Evolutionary conservation across 2,797 vertebrate genomes (phyloP), one percentile per base, ranked within the genome.

Genomic region (Characodon lateralis): DNA sequence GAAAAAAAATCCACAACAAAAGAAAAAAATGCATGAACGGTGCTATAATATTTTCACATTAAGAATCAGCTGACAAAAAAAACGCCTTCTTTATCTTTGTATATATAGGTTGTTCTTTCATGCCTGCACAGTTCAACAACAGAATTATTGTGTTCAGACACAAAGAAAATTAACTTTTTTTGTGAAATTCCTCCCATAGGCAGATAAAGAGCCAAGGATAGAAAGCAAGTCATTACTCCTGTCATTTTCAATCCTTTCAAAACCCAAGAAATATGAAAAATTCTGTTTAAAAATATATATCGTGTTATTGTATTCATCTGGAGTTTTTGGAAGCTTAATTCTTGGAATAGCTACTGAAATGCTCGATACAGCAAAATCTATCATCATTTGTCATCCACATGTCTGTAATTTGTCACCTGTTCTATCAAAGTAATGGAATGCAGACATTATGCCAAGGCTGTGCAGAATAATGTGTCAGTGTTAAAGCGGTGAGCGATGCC

Each of bases 401-500:
- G 77, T 89, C 76, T 86, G 80, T 81, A 84, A 93, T 93, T 91
- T 88, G 84, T 92, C 91, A 89, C 81, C 81, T 90, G 88, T 79
- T 92, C 84, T 72, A 72, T 90, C 78, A 85, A 70, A 90, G 80
- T 79, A 73, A 61, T 84, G 88, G 78, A 78, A 87, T 78, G 84
- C 61, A 79, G 81, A 89, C 77, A 86, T 89, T 78, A 84, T 84
- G 86, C 85, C 80, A 89, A 80, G 80, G 80, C 73, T 78, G 66
- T 73, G 83, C 83, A 58, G 89, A 79, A 73, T 90, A 89, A 90
- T 87, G 84, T 91, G 83, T 87, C 80, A 82, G 78, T 73, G 77
- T 87, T 83, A 80, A 79, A 78, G 81, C 26, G 6, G 76, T 63
- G 77, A 80, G 86, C 70, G 84, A 84, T 87, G 85, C 84, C 91